A percentile compares a stretch with the other conserved stretches of the same genome.
Conservation (phyloP, 2,888 invertebrate genomes). For the Entomobrya multifasciata region DNA sequence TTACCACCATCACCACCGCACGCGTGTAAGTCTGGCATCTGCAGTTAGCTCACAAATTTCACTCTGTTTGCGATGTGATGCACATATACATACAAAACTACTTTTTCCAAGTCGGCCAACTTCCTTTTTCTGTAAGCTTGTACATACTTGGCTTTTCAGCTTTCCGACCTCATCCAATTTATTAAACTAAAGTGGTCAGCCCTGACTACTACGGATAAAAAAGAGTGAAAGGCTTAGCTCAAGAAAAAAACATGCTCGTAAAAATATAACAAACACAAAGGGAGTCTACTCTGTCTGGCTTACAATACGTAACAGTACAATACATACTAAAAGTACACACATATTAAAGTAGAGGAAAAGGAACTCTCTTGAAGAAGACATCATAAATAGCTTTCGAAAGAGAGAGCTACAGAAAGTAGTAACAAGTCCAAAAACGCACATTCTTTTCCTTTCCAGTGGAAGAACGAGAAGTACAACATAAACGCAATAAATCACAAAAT, state of each 20-base stretch:
- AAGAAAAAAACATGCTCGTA: conserved; percentile 28
- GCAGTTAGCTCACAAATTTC: neutral
- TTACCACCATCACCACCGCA: conserved; percentile 44
- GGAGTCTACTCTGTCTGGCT: conserved; percentile 26
- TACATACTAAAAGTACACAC: too few species aligned
- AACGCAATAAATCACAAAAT: conserved; percentile 77
- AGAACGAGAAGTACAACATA: conserved; percentile 33
- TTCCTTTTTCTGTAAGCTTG: conserved; percentile 15
- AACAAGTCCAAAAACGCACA: conserved; percentile 4
- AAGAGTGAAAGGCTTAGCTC: conserved; percentile 54
- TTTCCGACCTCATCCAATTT: conserved; percentile 72
- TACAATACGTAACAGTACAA: conserved; percentile 15
- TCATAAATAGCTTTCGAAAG: conserved; percentile 51
- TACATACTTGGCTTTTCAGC: conserved; percentile 51
- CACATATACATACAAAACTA: neutral
- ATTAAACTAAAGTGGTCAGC: conserved; percentile 70
- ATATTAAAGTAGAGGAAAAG: neutral
- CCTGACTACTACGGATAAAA: conserved; percentile 52
- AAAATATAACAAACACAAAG: conserved; percentile 27
- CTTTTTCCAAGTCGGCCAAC: conserved; percentile 23
- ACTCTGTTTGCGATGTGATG: neutral
- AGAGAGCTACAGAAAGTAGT: conserved; percentile 5
- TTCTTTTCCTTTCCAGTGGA: neutral
- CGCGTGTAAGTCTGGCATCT: conserved; percentile 45
- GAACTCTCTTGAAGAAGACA: conserved; percentile 58